phyloP scores from a whole-genome alignment of 1,140 invertebrate species.

The Amyelois transitella region DNA sequence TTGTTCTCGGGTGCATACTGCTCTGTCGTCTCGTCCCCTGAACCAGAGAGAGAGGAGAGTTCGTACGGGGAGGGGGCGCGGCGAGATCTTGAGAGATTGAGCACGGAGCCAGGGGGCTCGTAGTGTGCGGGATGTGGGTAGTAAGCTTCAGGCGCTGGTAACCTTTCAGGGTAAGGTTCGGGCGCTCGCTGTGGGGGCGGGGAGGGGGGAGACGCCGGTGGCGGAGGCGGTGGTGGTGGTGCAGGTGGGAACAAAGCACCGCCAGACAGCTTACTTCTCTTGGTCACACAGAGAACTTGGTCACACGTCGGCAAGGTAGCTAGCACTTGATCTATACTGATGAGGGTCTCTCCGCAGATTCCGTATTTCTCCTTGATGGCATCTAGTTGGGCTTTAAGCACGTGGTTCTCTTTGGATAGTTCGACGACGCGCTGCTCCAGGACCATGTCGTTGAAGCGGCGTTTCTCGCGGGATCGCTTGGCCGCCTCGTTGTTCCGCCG shows the following conservation, averaged over 20 bases:
- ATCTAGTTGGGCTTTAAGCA: conserved; percentile 92
- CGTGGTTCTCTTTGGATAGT: conserved; percentile 95
- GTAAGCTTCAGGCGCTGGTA: conserved; percentile 66
- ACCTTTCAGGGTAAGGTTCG: conserved; percentile 72
- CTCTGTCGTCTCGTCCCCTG: conserved; percentile 79
- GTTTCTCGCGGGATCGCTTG: conserved; percentile 94
- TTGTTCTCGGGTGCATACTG: conserved; percentile 62
- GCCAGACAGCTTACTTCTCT: conserved; percentile 82
- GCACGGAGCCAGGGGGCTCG: conserved; percentile 76
- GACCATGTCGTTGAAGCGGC: conserved; percentile 97
- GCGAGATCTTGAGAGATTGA: conserved; percentile 78
- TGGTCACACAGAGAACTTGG: conserved; percentile 86
- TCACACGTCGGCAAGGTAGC: conserved; percentile 88
- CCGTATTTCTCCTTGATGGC: conserved; percentile 96
- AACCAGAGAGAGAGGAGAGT: conserved; percentile 81
- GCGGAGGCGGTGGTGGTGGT: conserved; percentile 80
- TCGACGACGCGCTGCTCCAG: conserved; percentile 95
- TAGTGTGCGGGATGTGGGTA: conserved; percentile 68
- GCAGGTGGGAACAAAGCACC: conserved; percentile 75
- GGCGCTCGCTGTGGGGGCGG: conserved; percentile 68
- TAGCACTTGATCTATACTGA: conserved; percentile 90
- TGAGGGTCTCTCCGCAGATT: conserved; percentile 88
- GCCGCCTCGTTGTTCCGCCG: conserved; percentile 97
- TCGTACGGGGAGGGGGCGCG: conserved; percentile 81
- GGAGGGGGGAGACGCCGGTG: conserved; percentile 78